These are phyloP conservation scores for Monopterus albus DNA, from an alignment of 2,113 vertebrate genomes.

Conservation along the genomic window DNA sequence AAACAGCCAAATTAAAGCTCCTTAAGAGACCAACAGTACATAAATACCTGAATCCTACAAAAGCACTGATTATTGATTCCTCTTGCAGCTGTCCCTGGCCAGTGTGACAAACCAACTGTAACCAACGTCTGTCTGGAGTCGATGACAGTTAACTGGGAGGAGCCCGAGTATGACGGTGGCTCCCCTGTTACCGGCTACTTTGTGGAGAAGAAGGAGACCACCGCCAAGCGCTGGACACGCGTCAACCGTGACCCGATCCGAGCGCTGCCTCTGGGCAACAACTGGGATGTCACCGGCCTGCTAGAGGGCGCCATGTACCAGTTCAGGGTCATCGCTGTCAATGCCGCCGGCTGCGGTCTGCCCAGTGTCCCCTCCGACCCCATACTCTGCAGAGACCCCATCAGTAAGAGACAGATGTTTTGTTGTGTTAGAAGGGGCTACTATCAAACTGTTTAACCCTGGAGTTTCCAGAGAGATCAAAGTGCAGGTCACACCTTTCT, in stretches of 20 bases:
- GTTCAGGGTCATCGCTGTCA: constrained; percentile 93
- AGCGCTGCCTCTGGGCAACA: constrained; percentile 91
- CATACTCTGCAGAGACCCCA: constrained; percentile 90
- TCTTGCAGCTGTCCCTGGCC: constrained; percentile 91
- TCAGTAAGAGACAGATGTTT: constrained; percentile 90
- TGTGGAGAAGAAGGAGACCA: constrained; percentile 95
- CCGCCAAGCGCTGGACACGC: constrained; percentile 93
- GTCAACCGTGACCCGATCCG: constrained; percentile 92
- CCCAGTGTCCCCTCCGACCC: constrained; percentile 95
- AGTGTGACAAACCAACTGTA: constrained; percentile 95
- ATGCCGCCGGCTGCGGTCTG: constrained; percentile 92
- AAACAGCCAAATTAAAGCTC: no score
- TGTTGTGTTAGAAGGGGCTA: no score
- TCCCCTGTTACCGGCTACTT: constrained; percentile 94
- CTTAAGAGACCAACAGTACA: no score
- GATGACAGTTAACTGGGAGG: constrained; percentile 98
- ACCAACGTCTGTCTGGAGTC: constrained; percentile 90
- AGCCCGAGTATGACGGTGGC: constrained; percentile 96
- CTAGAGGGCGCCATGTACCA: constrained; percentile 93
- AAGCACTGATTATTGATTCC: constrained; percentile 7
- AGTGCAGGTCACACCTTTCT: no score
- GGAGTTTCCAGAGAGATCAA: no score
- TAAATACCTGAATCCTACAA: no score
- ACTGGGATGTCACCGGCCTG: constrained; percentile 90
- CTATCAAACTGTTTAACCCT: no score